A percentile compares a stretch with the other conserved stretches of the same genome.
These are phyloP conservation scores for Kradibia gibbosae DNA, from an alignment of 1,140 invertebrate species.

Conservation along the genomic window DNA sequence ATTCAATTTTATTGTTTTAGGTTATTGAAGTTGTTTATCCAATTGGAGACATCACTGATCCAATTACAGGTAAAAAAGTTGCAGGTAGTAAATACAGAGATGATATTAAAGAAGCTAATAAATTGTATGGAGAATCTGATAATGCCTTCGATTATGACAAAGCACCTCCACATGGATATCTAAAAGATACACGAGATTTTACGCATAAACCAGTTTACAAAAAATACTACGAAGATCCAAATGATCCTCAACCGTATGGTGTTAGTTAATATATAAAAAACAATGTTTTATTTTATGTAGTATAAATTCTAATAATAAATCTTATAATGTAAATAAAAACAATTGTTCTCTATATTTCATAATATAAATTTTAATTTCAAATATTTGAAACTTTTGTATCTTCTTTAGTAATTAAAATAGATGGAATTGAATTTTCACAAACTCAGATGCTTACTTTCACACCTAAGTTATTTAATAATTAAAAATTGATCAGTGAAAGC, in stretches of 20 bases:
- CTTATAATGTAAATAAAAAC: neutral
- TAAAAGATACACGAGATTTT: constrained; percentile 87
- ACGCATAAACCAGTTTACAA: constrained; percentile 81
- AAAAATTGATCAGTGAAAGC: too few relatives aligned
- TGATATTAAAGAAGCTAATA: constrained; percentile 78
- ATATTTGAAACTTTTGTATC: too few relatives aligned
- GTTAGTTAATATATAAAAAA: constrained; percentile 55
- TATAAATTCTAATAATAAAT: neutral
- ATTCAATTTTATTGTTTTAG: constrained; percentile 51
- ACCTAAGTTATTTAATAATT: too few relatives aligned
- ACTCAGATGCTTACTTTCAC: too few relatives aligned
- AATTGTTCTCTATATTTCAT: neutral
- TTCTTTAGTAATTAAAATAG: too few relatives aligned
- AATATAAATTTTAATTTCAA: too few relatives aligned
- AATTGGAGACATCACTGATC: constrained; percentile 86
- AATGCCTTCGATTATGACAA: constrained; percentile 83
- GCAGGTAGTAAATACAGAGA: constrained; percentile 82
- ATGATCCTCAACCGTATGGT: constrained; percentile 81
- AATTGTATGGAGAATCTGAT: constrained; percentile 81
- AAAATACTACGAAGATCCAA: constrained; percentile 77
- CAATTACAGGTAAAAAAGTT: constrained; percentile 86
- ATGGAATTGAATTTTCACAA: too few relatives aligned
- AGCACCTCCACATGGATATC: constrained; percentile 83
- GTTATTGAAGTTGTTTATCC: constrained; percentile 86
- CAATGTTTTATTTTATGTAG: neutral